Base-by-base conservation (phyloP, 2,888 invertebrate genomes). In the Chymomyza amoena region DNA sequence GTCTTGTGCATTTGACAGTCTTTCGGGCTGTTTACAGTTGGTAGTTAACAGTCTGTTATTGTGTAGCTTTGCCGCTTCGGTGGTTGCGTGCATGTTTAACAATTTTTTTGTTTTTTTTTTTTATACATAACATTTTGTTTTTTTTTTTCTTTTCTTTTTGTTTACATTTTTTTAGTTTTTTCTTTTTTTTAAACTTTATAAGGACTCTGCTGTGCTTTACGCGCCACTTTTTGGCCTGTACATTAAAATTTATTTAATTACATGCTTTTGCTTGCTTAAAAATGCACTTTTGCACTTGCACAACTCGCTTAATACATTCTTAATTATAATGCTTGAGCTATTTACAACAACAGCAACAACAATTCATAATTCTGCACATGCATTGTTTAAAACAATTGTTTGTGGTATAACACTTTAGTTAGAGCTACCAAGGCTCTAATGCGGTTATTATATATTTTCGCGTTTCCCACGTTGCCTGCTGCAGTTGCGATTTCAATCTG, bases 221-320 rank as follows among this genome's bases (percentile, higher is more conserved):
- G 6, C 25, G 15, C n/a, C 54, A 61, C 62, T 32, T 9, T 39
- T 6, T 39, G 62, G 51, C 32, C n/a, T 57, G 32, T 36, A 67
- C 56, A 51, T 64, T 7, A 9, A 5, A 65, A 9, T 50, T 36
- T 18, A 51, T 56, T 15, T 50, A 25, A 57, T n/a, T 62, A 65
- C 69, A 61, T 77, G 79, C 87, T 61, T 71, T 86, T 86, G 79
- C 79, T 68, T 67, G 7, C 69, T 72, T 68, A 71, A 64, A 65
- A 45, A n/a, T 7, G 20, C 62, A 13, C 20, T 15, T 15, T 52
- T 18, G n/a, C 5, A 10, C 54, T 16, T 16, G 15, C 25, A 51
- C n/a, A 54, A 54, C 7, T 16, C n/a, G 18, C 5, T n/a, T 1
- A 16, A 54, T 4, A 20, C 18, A 16, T 54, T 16, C 54, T 45